phyloP scores from a whole-genome alignment of 2,888 invertebrate species.

The Yponomeuta sedellus region DNA sequence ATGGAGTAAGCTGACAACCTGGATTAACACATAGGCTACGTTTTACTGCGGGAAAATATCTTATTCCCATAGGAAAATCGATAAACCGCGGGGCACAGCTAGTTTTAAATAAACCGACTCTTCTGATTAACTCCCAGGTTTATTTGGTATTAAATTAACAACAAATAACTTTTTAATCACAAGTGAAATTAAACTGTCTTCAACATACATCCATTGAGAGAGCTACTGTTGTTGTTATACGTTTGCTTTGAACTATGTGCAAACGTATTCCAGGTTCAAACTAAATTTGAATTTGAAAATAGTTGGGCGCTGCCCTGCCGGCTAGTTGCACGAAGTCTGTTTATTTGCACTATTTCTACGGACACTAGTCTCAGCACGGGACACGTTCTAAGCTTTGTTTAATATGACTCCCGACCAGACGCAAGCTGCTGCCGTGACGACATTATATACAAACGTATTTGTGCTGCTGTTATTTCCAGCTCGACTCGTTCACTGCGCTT shows the following conservation, averaged over 20 bases:
- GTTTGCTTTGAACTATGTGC: background rate
- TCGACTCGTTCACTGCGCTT: background rate
- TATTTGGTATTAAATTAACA: too few relatives aligned
- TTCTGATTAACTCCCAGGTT: too few relatives aligned
- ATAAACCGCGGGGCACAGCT: too few relatives aligned
- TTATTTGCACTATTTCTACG: slow-evolving; percentile 10
- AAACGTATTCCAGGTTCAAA: slow-evolving; percentile 26
- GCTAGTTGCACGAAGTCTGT: background rate
- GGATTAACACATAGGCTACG: too few relatives aligned
- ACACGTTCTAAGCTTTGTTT: slow-evolving; percentile 12
- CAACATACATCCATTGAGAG: too few relatives aligned
- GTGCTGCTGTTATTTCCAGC: background rate
- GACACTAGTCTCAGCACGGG: background rate
- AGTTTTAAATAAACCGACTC: too few relatives aligned
- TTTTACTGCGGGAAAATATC: too few relatives aligned
- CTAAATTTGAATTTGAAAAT: slow-evolving; percentile 69
- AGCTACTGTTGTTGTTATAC: too few relatives aligned
- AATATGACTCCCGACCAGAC: slow-evolving; percentile 1
- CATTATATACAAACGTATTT: background rate
- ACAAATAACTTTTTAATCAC: too few relatives aligned
- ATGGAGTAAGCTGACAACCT: too few relatives aligned
- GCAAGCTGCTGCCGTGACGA: background rate
- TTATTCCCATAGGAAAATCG: too few relatives aligned
- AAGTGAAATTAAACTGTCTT: too few relatives aligned
- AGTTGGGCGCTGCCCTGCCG: slow-evolving; percentile 26